Evolutionary conservation across 2,797 vertebrate genomes (phyloP).

Genomic region (Nothura maculosa): DNA sequence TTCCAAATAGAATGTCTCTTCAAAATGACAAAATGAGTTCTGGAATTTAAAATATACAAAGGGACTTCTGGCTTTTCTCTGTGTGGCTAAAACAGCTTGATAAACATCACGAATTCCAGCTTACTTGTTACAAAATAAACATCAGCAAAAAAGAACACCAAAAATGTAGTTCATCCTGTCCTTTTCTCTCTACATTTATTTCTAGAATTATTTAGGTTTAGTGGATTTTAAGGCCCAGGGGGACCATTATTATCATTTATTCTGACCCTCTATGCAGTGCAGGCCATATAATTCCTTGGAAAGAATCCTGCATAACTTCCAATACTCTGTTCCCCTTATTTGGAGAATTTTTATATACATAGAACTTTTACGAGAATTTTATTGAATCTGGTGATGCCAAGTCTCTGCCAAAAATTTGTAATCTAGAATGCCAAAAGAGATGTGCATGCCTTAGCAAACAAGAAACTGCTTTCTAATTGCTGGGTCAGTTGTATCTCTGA

Average conservation of each 20-base stretch:
- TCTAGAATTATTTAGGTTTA: neutral
- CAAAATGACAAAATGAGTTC: neutral
- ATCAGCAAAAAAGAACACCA: neutral
- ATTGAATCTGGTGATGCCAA: neutral
- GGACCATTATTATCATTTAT: neutral
- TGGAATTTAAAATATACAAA: neutral
- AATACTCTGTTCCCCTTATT: neutral
- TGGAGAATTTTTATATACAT: neutral
- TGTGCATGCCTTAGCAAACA: neutral
- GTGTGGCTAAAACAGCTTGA: neutral
- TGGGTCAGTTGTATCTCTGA: neutral
- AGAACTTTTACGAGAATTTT: neutral
- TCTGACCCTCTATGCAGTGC: neutral
- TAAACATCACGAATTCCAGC: fast-evolving
- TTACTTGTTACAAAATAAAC: neutral
- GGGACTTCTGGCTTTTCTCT: neutral
- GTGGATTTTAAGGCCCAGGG: neutral
- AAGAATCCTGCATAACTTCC: neutral
- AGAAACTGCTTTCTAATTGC: neutral
- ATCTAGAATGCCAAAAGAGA: neutral
- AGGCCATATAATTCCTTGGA: neutral
- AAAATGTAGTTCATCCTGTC: neutral
- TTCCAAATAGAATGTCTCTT: neutral
- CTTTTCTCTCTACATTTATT: neutral
- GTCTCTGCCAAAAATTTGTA: neutral